phyloP scores from a whole-genome alignment of 64 coral and sea anemone genomes.

The Stylophora pistillata region DNA sequence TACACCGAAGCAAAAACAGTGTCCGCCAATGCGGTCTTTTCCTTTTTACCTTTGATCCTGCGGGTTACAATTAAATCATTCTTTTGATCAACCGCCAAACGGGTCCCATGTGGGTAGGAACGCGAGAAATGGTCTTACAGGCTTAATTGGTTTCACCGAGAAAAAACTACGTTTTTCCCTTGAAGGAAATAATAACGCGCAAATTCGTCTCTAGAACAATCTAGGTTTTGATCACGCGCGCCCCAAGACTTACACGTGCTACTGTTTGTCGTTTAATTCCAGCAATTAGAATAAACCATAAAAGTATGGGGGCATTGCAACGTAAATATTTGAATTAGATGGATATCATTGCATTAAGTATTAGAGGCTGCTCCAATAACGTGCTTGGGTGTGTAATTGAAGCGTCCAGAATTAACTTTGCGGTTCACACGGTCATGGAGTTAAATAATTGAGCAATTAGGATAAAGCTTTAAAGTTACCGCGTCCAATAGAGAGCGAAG shows the following conservation, averaged over 20 bases:
- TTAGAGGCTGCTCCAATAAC: conserved; percentile 33
- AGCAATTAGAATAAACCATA: neutral
- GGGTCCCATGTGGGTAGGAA: conserved; percentile 33
- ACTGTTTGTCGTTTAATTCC: neutral
- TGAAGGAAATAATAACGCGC: neutral
- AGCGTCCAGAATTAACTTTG: neutral
- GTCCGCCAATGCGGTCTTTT: neutral
- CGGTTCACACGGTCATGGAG: neutral
- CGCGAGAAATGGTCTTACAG: neutral
- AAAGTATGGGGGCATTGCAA: neutral
- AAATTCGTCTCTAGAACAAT: no score
- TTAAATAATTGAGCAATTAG: conserved; percentile 41
- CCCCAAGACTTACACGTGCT: neutral
- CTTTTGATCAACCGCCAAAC: conserved; percentile 25
- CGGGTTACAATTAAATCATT: conserved; percentile 12
- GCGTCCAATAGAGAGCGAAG: conserved; percentile 2
- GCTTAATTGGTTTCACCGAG: conserved; percentile 15
- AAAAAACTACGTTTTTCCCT: no score
- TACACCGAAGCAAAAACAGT: neutral
- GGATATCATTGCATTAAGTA: conserved; percentile 25
- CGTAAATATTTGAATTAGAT: conserved; percentile 47
- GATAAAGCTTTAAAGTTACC: neutral
- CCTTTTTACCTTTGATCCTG: conserved; percentile 30
- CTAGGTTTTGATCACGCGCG: no score
- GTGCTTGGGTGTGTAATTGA: conserved; percentile 14